Percentiles rank a stretch among this genome's conserved stretches.
Conservation (phyloP, 2,888 invertebrate genomes). For the Crematogaster levior region DNA sequence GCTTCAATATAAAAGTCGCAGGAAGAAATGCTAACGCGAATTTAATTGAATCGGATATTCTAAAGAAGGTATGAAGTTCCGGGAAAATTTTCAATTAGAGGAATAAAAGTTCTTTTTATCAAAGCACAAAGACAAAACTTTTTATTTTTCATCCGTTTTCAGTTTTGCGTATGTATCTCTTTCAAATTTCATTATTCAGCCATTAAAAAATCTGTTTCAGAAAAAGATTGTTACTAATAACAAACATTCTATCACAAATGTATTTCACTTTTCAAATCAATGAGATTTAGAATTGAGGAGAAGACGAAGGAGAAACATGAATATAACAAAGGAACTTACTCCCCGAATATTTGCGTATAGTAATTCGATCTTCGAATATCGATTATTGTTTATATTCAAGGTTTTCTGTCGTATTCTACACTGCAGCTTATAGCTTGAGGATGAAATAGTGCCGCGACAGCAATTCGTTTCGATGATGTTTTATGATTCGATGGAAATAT, state of each 20-base stretch:
- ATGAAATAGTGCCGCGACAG: conserved; percentile 15
- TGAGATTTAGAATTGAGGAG: not conserved
- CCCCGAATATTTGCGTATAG: not conserved
- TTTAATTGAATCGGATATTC: conserved; percentile 40
- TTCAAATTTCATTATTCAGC: conserved; percentile 9
- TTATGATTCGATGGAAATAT: conserved; percentile 32
- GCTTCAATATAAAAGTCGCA: conserved; percentile 22
- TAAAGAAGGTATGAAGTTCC: conserved; percentile 26
- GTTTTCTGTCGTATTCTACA: not conserved
- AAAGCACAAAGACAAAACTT: not conserved
- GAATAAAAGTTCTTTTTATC: conserved; percentile 23
- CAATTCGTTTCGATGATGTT: conserved; percentile 28
- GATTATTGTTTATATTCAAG: conserved; percentile 16
- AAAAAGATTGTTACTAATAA: not conserved
- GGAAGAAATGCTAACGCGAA: conserved; percentile 32
- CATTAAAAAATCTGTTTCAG: not conserved
- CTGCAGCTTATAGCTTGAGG: not conserved
- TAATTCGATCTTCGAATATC: not conserved
- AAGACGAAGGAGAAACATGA: not conserved
- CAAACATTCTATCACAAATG: not conserved
- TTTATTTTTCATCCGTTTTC: not conserved
- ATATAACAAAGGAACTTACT: not conserved
- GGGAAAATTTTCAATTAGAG: conserved; percentile 42
- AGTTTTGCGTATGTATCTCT: not conserved
- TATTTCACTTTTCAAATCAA: not conserved